Base-by-base conservation (phyloP, 2,888 invertebrate genomes). In the Dolichomitus sp. region DNA sequence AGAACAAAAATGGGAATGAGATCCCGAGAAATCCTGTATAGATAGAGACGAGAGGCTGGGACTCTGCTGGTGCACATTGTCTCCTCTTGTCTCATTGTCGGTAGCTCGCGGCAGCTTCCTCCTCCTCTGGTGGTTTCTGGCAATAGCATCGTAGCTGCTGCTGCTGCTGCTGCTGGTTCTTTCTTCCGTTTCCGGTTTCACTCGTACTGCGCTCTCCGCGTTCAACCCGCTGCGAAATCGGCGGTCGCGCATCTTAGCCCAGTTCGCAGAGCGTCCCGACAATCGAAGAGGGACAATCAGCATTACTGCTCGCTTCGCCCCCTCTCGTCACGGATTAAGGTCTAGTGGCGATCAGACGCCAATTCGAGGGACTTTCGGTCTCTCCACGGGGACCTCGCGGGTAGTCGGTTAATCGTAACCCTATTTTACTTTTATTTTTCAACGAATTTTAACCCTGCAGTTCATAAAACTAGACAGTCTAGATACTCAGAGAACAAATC, bases 341-440 rank as follows among this genome's bases (percentile, higher is more conserved):
- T 91, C 91, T 91, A 91, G 91, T 91, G 88, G 90, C 85, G 91
- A 91, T 91, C 87, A 90, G 84, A 83, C 83, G 74, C 40, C 85
- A 81, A 86, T 87, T 87, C 83, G 81, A 82, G 61, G 48, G 61
- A 66, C 50, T 72, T 37, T 68, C 70, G 84, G 65, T 42, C 40
- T 65, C 59, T 78, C 84, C 75, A 40, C 40, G 45, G 7, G 50
- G 42, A 23, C 30, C 61, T 19, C 11, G 40, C 75, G 30, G 23
- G n/a, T 27, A 27, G 57, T 50, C 48, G 61, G 72, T 75, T 78
- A 11, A 75, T 81, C 63, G 50, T 52, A 78, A 75, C 30, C 37
- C 70, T 19, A 80, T 70, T 78, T 59, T 42, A 45, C 37, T 27
- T 73, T 9, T 4, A 37, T 69, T 50, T 37, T n/a, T 14, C 59